Base-by-base conservation (phyloP, 2,113 vertebrate species). In the Halcyon malimbica region DNA sequence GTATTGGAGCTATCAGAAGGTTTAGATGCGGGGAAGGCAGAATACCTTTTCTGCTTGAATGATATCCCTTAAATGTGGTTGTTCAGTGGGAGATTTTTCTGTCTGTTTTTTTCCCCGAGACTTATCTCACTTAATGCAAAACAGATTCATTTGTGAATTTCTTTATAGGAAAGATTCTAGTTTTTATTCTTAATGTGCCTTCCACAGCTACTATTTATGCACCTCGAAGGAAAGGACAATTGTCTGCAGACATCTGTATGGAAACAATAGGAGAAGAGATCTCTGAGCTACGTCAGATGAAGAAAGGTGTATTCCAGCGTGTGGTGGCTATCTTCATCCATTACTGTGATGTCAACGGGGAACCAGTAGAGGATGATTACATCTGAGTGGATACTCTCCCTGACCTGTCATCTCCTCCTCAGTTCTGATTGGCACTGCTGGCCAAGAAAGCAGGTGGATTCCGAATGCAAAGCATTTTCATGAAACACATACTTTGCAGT, bases 181-280 rank as follows among this genome's bases (percentile, higher is more conserved):
- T 68, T 73, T 76, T 73, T 35, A 42, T 92, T 77, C 29, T 60
- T 48, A 51, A 51, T 59, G 31, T 95, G 4, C 28, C 10, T 90
- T 83, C 86, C 79, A 74, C 90, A 99, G 99, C 99, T 80, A 99
- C 99, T 54, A 99, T 99, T 97, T 99, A 99, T 20, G 99, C 99
- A 31, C 99, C 99, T 3, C 98, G 99, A 41, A 98, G 99, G 68
- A 99, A 99, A 97, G 99, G 99, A 82, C 99, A 99, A 87, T 97
- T 99, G 33, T 99, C 99, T 6, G 99, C 99, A 4, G 99, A 99
- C 96, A 99, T 99, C 96, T 99, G 99, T 94, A 99, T 99, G 99
- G 99, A 99, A 97, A 99, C 99, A 17, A 99, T 99, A 37, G 99
- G 99, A 8, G 99, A 99, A 78, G 99, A 99, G 97, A 99, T 99